Base-by-base conservation (phyloP, 2,888 invertebrate genomes). In the Agelastica alni region DNA sequence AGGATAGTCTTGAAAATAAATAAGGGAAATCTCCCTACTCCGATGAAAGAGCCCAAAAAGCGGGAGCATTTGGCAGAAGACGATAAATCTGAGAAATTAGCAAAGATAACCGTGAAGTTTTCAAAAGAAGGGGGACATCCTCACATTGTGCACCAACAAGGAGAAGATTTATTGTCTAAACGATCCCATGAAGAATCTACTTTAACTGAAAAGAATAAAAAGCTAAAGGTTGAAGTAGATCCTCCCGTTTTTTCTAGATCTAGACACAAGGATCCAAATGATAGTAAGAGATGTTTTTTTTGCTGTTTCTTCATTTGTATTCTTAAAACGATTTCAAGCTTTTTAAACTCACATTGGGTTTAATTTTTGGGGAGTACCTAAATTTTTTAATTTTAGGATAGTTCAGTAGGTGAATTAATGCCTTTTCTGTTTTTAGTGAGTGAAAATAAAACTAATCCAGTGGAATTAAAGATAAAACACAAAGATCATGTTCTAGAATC, bases 1-100 rank as follows among this genome's bases (percentile, higher is more conserved):
- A 62, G 85, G 67, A 85, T 85, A 63, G 84, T 85, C 62, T 76
- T 85, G 65, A 85, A 85, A 76, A 85, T 85, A 63, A 84, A 85
- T 70, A 85, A 85, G 77, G 81, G 82, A 66, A 82, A 60, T 26
- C 41, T 61, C 5, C 59, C 61, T 6, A 47, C 63, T 9, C 65
- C 67, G 13, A 45, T 55, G 2, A 70, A 69, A 46, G 70, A 70
- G 7, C 55, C 63, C 1, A 67, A 66, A 39, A 72, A 72, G 52
- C 60, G 72, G 3, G 71, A 73, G 34, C 61, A 66, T 28, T 53
- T 60, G 1, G 64, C 63, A 2, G 71, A 72, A n/a, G 66, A 67
- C 1, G 65, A 66, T 26, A 67, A 67, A 37, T 60, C 59, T 4
- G 75, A 80, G 52, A 81, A 80, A 59, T 67, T 81, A 31, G 78